phyloP scores from a whole-genome alignment of 2,888 invertebrate species.

The Romanomermis culicivorax region DNA sequence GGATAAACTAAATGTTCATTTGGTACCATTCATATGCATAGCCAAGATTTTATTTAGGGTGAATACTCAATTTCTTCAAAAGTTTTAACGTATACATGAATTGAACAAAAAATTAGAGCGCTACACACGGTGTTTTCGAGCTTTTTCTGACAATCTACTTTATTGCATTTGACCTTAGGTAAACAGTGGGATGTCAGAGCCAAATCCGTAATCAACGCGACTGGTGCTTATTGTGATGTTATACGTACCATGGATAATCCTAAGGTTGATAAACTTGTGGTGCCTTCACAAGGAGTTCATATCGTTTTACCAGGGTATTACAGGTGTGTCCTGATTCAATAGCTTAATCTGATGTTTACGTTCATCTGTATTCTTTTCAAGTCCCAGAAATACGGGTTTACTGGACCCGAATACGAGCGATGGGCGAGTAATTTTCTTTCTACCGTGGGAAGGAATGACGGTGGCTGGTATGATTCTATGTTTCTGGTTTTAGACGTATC shows the following conservation, averaged over 20 bases:
- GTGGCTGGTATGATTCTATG: constrained; percentile 32
- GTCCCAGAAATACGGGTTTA: constrained; percentile 89
- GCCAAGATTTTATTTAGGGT: too few species aligned
- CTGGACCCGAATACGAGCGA: constrained; percentile 92
- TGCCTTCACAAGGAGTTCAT: constrained; percentile 89
- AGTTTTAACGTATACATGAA: too few species aligned
- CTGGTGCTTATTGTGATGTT: constrained; percentile 84
- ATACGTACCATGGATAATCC: constrained; percentile 75
- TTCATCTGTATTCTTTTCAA: too few species aligned
- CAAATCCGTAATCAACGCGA: constrained; percentile 87
- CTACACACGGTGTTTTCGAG: too few species aligned
- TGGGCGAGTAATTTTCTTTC: constrained; percentile 94
- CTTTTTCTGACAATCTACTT: too few species aligned
- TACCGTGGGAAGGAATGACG: constrained; percentile 80
- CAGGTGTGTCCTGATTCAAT: too few species aligned
- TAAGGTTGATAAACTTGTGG: constrained; percentile 58
- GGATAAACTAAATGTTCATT: too few species aligned
- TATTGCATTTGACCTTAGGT: constrained; percentile 26
- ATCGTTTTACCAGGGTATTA: constrained; percentile 67
- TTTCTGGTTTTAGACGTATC: background rate
- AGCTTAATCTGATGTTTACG: too few species aligned
- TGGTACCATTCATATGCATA: too few species aligned
- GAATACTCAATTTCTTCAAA: too few species aligned
- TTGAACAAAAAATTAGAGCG: too few species aligned
- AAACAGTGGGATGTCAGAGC: constrained; percentile 40